phyloP scores from a whole-genome alignment of 1,140 invertebrate species.

The Cydia pomonella region DNA sequence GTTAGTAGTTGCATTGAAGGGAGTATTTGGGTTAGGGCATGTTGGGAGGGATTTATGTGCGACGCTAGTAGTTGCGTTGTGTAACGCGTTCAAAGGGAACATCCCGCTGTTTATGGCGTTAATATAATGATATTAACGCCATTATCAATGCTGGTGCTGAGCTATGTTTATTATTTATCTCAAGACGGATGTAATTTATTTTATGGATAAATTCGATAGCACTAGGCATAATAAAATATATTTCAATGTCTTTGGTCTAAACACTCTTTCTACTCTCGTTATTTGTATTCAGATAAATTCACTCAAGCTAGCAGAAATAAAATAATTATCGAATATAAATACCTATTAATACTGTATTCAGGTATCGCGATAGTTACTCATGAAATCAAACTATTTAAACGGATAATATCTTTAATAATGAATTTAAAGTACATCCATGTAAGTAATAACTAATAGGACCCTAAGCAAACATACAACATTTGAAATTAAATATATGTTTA shows the following conservation, averaged over 20 bases:
- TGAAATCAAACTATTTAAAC: no score
- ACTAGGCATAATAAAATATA: neutral
- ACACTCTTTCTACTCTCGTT: neutral
- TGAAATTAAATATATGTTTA: no score
- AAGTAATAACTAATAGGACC: no score
- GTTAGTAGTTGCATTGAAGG: neutral
- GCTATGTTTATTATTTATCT: slow-evolving; percentile 8
- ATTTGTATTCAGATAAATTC: neutral
- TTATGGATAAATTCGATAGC: neutral
- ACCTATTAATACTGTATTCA: no score
- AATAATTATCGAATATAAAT: no score
- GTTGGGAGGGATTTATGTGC: slow-evolving; percentile 23
- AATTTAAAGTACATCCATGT: no score
- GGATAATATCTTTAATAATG: no score
- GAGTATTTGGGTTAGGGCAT: slow-evolving; percentile 26
- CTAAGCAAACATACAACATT: no score
- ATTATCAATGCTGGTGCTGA: slow-evolving; percentile 2
- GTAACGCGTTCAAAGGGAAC: slow-evolving; percentile 14
- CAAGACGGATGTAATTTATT: neutral
- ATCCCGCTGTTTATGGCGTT: slow-evolving; percentile 18
- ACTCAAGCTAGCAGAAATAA: no score
- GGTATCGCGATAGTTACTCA: no score
- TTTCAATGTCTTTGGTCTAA: neutral
- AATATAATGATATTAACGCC: slow-evolving; percentile 14
- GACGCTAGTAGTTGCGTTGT: neutral